These are phyloP conservation scores for Vesta saturnalis DNA, from an alignment of 2,888 invertebrate species.

Conservation along the genomic window DNA sequence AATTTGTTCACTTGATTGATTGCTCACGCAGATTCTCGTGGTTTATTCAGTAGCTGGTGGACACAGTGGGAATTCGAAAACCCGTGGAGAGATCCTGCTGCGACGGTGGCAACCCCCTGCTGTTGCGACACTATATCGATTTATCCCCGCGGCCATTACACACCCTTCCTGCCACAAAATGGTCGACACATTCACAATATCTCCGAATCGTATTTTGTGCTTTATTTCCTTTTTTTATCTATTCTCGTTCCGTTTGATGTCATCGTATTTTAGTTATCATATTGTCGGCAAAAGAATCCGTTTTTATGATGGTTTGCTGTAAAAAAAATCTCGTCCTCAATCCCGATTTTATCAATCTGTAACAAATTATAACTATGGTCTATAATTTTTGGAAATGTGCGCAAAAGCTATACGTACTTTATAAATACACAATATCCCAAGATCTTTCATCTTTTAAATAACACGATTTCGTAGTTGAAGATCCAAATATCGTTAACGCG, in stretches of 20 bases:
- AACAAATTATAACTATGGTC: background rate
- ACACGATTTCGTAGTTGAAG: conserved; percentile 17
- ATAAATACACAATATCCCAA: conserved; percentile 28
- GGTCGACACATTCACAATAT: conserved; percentile 45
- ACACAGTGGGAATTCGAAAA: conserved; percentile 48
- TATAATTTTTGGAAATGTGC: conserved; percentile 23
- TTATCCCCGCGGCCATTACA: conserved; percentile 50
- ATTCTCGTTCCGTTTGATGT: conserved; percentile 31
- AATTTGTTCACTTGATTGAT: conserved; percentile 37
- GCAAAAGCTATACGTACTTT: too few relatives aligned
- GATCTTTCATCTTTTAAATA: conserved; percentile 34
- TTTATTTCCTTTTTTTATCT: conserved; percentile 34
- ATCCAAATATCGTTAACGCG: conserved; percentile 39
- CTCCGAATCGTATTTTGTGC: conserved; percentile 36
- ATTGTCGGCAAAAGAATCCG: conserved; percentile 22
- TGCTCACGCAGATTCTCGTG: conserved; percentile 43
- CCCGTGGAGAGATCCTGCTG: conserved; percentile 56
- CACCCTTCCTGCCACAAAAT: conserved; percentile 44
- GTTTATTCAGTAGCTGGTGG: conserved; percentile 42
- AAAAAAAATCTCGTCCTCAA: too few relatives aligned
- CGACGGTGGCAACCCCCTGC: conserved; percentile 60
- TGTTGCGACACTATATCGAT: conserved; percentile 58
- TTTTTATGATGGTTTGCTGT: conserved; percentile 39
- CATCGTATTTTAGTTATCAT: conserved; percentile 33
- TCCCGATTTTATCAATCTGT: background rate